A percentile compares a stretch with the other conserved stretches of the same genome.
Evolutionary conservation across 37 sponge, comb jelly and placozoan genomes (phyloP).

Genomic region (Amphimedon queenslandica): DNA sequence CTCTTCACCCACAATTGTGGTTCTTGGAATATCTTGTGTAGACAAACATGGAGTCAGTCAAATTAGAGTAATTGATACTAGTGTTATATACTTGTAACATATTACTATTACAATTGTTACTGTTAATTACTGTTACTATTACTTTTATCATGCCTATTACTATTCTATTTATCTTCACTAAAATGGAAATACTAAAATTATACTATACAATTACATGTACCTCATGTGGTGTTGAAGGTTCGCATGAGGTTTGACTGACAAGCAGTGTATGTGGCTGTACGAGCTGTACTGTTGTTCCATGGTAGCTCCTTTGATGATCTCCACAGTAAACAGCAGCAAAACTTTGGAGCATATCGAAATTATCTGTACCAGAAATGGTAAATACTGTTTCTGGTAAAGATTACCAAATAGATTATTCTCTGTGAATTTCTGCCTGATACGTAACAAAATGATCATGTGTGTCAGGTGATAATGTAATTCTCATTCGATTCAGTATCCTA

Average conservation of each 20-base stretch:
- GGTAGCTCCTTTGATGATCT: constrained; percentile 33
- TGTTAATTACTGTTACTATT: too few species aligned
- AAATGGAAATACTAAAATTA: too few species aligned
- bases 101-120: too few species aligned
- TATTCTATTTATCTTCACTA: too few species aligned
- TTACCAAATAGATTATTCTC: constrained; percentile 5
- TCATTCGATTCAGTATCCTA: constrained; percentile 11
- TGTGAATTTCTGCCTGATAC: background rate
- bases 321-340: constrained; percentile 33
- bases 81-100: background rate
- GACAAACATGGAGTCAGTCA: too few species aligned
- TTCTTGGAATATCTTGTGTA: too few species aligned
- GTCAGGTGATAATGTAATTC: background rate
- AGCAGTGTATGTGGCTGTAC: constrained; percentile 18
- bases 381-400: background rate
- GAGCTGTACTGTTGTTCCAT: constrained; percentile 37
- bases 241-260: background rate
- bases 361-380: constrained; percentile 17
- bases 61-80: background rate
- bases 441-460: constrained; percentile 26
- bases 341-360: constrained; percentile 35
- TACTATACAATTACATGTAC: too few species aligned
- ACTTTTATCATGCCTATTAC: too few species aligned
- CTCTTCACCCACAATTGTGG: too few species aligned
- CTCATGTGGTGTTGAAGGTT: too few species aligned